Evolutionary conservation across 1,140 invertebrate species (phyloP), one percentile per base, ranked within the genome.

Genomic region (Pristionchus pacificus): DNA sequence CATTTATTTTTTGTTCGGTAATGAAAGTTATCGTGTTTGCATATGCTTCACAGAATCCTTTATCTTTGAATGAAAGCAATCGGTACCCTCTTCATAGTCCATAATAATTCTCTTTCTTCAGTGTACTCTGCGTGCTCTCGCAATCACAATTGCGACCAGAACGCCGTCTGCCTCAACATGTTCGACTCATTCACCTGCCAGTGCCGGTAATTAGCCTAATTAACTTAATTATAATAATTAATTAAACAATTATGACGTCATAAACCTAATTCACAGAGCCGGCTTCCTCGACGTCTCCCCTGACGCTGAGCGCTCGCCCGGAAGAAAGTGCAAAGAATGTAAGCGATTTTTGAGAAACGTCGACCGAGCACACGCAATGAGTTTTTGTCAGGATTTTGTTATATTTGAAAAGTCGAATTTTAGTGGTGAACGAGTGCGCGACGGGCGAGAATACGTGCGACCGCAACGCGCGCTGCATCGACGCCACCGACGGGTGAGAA

Each of bases 391-490:
- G 55, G 72, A 49, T 28, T 15, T 19, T 2, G 1, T 55, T 68
- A 19, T 27, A 19, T 70, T 30, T 57, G 15, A 27, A 55, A 25
- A 55, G 59, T 71, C 30, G 31, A 60, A 63, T 77, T 81, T 68
- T 63, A 83, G 81, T 83, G 64, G 70, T 84, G n/a, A 84, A 83
- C 68, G 82, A 83, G 68, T 83, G 82, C 61, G 79, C 81, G 14
- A 72, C 74, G 13, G 72, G 74, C 49, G 63, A 73, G 10, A 75
- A 83, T 70, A 70, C 79, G 55, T 85, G 84, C 74, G 77, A 83
- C 33, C 78, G 75, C 3, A 80, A 84, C 71, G 85, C 85, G 24
- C 64, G 74, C 13, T 86, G 85, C 72, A 74, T 81, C 33, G 85
- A 86, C 71, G 72, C 78, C 31, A 77, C 76, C 19, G 84, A 85